Base-by-base conservation (phyloP, 37 sponge, comb jelly and placozoan genomes). In the Trichoplax adhaerens region DNA sequence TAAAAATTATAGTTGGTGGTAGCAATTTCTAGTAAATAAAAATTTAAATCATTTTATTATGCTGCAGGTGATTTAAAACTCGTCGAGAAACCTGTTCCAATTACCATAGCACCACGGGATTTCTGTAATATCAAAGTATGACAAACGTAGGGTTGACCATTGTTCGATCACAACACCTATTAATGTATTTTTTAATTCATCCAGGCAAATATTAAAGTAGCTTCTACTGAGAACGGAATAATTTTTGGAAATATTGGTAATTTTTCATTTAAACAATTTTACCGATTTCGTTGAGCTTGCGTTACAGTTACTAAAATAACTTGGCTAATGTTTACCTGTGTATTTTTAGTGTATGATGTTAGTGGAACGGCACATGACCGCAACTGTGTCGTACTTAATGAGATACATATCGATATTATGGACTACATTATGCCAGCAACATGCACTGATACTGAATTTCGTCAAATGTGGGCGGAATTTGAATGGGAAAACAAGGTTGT, bases 391-490 rank as follows among this genome's bases (percentile, higher is more conserved):
- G 90, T 98, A 7, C 81, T 98, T 46, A 98, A 89, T 70, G 93
- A 98, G 68, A 89, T 98, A 58, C 99, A 92, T 70, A 93, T 98
- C 70, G 99, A 98, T 77, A 89, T 98, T 75, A 98, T 98, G 94
- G 99, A 98, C 83, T 98, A 98, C 81, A 98, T 98, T 66, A 76
- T 80, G 64, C 99, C 99, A 4, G 99, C 88, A 1, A 58, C 69
- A 50, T 89, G 94, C 81, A 81, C 86, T 56, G 91, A 98, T 57
- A 67, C 71, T 50, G 99, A 98, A 80, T 98, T 98, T 74, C 72
- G 99, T 48, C 89, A 84, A 78, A 98, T 93, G 94, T 98, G 99
- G 99, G 90, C 84, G 72, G 99, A 98, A 77, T 98, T 98, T 84
- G 99, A 98, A 79, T 98, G 99, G 99, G 99, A 98, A 77, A 98